Evolutionary conservation across 2,113 vertebrate genomes (phyloP), one percentile per base, ranked within the genome.

Genomic region (Sylvia atricapilla): DNA sequence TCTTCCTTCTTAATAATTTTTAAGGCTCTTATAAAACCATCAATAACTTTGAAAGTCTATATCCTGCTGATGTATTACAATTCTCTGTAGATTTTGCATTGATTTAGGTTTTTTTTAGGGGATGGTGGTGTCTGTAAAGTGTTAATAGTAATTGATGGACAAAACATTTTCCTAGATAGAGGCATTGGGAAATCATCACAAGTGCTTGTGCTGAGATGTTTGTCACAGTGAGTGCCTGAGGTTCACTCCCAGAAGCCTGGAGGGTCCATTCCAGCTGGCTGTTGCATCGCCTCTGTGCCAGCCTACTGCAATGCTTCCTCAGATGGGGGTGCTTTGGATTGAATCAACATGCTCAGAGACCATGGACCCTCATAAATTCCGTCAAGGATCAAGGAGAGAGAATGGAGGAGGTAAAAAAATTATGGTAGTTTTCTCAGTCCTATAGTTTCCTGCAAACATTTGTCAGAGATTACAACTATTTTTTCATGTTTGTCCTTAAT

Each of bases 61-160:
- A 52, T 69, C 50, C 50, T 62, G 15, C 39, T 84, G 75, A 66
- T 31, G 78, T 60, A 68, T 12, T 62, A 20, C 9, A 60, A 82
- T 72, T 84, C 60, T 41, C 2, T 49, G 17, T 8, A 33, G 39
- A 41, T 41, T 41, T 41, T 41, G 41, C 15, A 13, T 84, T 24
- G 50, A 39, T 77, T 84, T 14, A 80, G 72, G 23, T 37, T 49
- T 47, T 69, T 37, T 56, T 17, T 10, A 1, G 14, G 1, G 37
- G 15, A 2, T 15, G 3, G 13, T 1, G 5, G 3, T 9, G 13
- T 53, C 4, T 35, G n/a, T 69, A 49, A 55, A 46, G 4, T 9
- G 1, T 62, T 73, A 76, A 63, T 49, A 82, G 41, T 53, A 84
- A 73, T 37, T 24, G 46, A 49, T 35, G 39, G 14, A 23, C 10